phyloP scores from a whole-genome alignment of 2,888 invertebrate genomes.

The Germaria angustata region DNA sequence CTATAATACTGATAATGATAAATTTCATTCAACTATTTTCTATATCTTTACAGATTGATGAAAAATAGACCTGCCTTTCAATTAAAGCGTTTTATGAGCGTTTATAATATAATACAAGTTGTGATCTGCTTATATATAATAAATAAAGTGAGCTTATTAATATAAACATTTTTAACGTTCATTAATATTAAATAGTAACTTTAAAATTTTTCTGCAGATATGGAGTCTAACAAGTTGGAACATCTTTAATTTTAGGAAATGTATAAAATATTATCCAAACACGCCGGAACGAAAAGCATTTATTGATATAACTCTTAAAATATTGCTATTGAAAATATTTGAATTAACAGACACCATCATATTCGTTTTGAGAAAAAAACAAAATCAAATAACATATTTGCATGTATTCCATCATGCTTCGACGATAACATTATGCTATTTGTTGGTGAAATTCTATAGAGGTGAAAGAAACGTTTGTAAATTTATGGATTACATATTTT shows the following conservation, averaged over 20 bases:
- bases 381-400: slow-evolving; percentile 85
- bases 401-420: slow-evolving; percentile 88
- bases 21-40: too few relatives aligned
- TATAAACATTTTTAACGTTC: not conserved
- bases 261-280: slow-evolving; percentile 65
- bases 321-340: slow-evolving; percentile 83
- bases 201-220: slow-evolving; percentile 70
- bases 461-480: slow-evolving; percentile 80
- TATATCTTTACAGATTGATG: slow-evolving; percentile 82
- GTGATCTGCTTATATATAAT: slow-evolving; percentile 73
- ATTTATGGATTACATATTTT: not conserved
- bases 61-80: slow-evolving; percentile 84
- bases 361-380: slow-evolving; percentile 86
- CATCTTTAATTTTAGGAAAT: slow-evolving; percentile 71
- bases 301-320: slow-evolving; percentile 82
- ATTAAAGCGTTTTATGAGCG: slow-evolving; percentile 84
- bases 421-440: slow-evolving; percentile 83
- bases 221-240: slow-evolving; percentile 67
- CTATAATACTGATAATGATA: too few relatives aligned
- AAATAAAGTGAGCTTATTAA: slow-evolving; percentile 70
- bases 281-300: slow-evolving; percentile 64
- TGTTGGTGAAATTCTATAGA: slow-evolving; percentile 83
- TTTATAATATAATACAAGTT: slow-evolving; percentile 92
- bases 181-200: too few relatives aligned
- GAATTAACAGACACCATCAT: slow-evolving; percentile 87